Evolutionary conservation across 92 coral and sea anemone genomes (phyloP).

Genomic region (Montipora capitata): DNA sequence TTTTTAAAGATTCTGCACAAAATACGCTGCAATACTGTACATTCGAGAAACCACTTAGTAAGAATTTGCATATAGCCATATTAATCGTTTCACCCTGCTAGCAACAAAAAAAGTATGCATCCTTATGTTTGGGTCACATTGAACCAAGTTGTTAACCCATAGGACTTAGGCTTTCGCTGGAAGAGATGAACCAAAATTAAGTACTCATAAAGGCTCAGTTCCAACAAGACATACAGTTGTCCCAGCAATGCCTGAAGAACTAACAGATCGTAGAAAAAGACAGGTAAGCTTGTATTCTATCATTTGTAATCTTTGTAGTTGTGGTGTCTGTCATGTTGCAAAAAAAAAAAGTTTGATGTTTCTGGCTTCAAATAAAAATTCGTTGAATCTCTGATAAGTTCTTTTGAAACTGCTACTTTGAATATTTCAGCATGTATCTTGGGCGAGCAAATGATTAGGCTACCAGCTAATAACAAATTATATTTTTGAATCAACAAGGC

Average conservation of each 20-base stretch:
- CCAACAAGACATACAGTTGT: slow-evolving; percentile 32
- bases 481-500: no score
- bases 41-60: no score
- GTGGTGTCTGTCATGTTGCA: no score
- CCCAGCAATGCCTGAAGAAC: slow-evolving; percentile 12
- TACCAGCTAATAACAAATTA: no score
- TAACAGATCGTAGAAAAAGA: slow-evolving; percentile 32
- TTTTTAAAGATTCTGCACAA: no score
- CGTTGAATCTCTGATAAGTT: neutral
- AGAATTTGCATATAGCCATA: no score
- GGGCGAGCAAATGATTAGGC: neutral
- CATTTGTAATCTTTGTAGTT: no score
- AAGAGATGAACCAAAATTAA: slow-evolving; percentile 1
- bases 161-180: slow-evolving; percentile 3
- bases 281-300: slow-evolving; percentile 31
- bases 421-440: neutral
- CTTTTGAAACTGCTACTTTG: neutral
- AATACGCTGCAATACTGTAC: no score
- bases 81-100: no score
- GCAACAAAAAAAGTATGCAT: slow-evolving; percentile 13
- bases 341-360: no score
- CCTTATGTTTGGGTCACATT: slow-evolving; percentile 20
- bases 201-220: slow-evolving; percentile 23
- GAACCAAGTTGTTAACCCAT: slow-evolving; percentile 33
- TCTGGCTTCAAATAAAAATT: no score